These are phyloP conservation scores for Tetramorium parvispinum DNA, from an alignment of 1,140 invertebrate species.

Conservation along the genomic window DNA sequence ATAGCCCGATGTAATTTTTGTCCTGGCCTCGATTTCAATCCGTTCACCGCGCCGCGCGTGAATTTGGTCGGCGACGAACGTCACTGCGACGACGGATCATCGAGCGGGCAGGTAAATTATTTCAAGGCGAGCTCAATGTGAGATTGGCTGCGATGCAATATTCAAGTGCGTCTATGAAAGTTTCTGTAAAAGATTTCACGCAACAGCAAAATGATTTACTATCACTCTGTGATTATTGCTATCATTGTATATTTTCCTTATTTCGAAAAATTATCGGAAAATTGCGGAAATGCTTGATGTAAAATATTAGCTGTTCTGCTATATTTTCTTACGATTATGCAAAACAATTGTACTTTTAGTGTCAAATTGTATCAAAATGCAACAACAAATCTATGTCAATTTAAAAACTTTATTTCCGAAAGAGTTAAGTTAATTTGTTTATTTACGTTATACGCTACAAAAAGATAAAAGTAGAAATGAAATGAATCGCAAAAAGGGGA, in stretches of 20 bases:
- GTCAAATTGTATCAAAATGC: too few relatives aligned
- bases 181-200: background rate
- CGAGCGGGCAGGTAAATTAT: slow-evolving; percentile 22
- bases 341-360: too few relatives aligned
- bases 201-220: background rate
- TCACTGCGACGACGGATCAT: slow-evolving; percentile 43
- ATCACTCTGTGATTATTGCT: background rate
- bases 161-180: background rate
- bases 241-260: background rate
- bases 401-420: too few relatives aligned
- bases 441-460: background rate
- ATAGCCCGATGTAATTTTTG: slow-evolving; percentile 47
- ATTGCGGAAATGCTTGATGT: background rate
- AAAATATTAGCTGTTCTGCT: background rate
- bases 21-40: slow-evolving; percentile 50
- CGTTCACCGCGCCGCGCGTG: background rate
- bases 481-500: background rate
- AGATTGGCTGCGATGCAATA: background rate
- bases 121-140: slow-evolving; percentile 10
- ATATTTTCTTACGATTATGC: too few relatives aligned
- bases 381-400: too few relatives aligned
- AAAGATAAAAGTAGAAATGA: background rate
- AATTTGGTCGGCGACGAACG: slow-evolving; percentile 42
- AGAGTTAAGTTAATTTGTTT: too few relatives aligned
- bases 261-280: background rate